Base-by-base conservation (phyloP, 2,888 invertebrate species). In the Sesamia inferens region DNA sequence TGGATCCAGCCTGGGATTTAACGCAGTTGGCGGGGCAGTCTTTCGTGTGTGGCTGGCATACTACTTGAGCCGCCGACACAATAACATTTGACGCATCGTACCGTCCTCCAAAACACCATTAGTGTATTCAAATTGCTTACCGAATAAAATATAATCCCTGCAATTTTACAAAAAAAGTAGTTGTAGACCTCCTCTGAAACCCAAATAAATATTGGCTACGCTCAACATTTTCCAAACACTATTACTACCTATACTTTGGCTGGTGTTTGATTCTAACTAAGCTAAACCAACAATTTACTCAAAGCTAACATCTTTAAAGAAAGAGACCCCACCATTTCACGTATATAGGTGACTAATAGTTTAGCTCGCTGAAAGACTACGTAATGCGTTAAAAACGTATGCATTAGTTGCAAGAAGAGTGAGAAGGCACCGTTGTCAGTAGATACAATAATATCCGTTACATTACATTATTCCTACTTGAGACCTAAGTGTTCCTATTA, bases 401-500 rank as follows among this genome's bases (percentile, higher is more conserved):
- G 22, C 16, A n/a, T 47, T 42, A 42, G 13, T 48, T 58, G 3
- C 0, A 22, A 10, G 13, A 2, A 78, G 58, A 81, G 1, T 55
- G 69, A 64, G 62, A 59, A n/a, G 57, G 61, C 70, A 82, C 10
- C 39, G 55, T 51, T 55, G 42, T 61, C 48, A 62, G 62, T 76
- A 66, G 74, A 68, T 74, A 76, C 74, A 83, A 85, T 81, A 83
- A 82, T 88, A 84, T 87, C 83, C 77, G 81, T 80, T 82, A 82
- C 85, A 83, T 87, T 81, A 87, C 88, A 85, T 85, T 84, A 85
- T 88, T 78, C 75, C 81, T 74, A 85, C 84, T 83, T 76, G 80
- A 78, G 71, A 76, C 73, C 75, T 87, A 88, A 89, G 88, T 87
- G 87, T 88, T 87, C 86, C 85, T 89, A 88, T 89, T 89, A 87